Conservation (phyloP, 2,888 invertebrate species). For the Tineola bisselliella region DNA sequence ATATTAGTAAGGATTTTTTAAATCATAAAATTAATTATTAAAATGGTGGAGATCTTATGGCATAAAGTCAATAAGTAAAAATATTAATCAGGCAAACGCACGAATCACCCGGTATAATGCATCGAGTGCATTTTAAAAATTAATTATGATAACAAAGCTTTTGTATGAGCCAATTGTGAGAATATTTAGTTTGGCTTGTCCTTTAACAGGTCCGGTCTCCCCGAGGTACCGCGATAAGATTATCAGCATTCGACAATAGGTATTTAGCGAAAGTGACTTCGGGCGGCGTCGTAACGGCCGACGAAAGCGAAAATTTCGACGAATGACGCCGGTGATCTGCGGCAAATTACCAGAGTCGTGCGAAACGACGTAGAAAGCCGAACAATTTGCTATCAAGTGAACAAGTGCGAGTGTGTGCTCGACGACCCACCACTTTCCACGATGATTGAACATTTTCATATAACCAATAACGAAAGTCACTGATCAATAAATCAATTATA, state of each 20-base stretch:
- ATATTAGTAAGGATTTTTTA: no score
- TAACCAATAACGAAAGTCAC: conserved; percentile 12
- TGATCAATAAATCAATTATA: background rate
- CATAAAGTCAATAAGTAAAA: no score
- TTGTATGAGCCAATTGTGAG: no score
- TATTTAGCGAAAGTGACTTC: conserved; percentile 28
- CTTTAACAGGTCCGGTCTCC: background rate
- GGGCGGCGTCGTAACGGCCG: conserved; percentile 16
- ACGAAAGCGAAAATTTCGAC: conserved; percentile 26
- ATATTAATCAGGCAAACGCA: no score
- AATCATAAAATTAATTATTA: no score
- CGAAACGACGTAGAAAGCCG: conserved; percentile 13
- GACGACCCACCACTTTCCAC: conserved; percentile 2
- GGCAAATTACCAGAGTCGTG: conserved; percentile 14
- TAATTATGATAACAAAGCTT: no score
- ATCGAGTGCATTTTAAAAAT: no score
- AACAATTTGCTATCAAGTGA: background rate
- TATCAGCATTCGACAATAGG: conserved; percentile 20
- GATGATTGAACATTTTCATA: conserved; percentile 13
- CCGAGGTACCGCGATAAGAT: conserved; percentile 1
- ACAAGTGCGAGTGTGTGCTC: background rate
- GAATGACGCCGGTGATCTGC: conserved; percentile 12
- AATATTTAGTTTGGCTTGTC: background rate
- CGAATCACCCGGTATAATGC: no score
- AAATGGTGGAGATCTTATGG: no score